These are phyloP conservation scores for Chascanopsetta lugubris DNA, from an alignment of 2,113 vertebrate species.

Conservation along the genomic window DNA sequence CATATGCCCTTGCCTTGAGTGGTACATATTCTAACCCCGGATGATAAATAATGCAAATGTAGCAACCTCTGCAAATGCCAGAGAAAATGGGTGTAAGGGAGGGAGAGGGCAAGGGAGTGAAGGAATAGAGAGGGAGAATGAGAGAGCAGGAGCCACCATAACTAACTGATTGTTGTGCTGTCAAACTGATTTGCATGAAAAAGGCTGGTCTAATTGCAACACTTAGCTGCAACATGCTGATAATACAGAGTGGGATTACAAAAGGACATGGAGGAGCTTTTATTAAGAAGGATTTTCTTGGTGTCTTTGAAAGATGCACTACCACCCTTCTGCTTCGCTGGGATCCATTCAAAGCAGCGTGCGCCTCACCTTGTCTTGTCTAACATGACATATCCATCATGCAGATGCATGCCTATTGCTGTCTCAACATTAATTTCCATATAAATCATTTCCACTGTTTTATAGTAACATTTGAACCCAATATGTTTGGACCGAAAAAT, in stretches of 20 bases:
- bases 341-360: slow-evolving; percentile 35
- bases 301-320: slow-evolving; percentile 60
- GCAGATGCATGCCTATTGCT: slow-evolving; percentile 24
- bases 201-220: slow-evolving; percentile 82
- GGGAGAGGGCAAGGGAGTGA: slow-evolving; percentile 57
- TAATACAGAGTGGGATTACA: slow-evolving; percentile 77
- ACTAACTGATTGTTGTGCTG: slow-evolving; percentile 83
- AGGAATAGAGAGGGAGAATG: slow-evolving; percentile 51
- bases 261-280: slow-evolving; percentile 70
- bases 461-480: slow-evolving; percentile 8
- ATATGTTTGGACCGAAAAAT: slow-evolving; percentile 16
- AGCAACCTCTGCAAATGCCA: slow-evolving; percentile 79
- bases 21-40: slow-evolving; percentile 72
- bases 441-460: slow-evolving; percentile 50
- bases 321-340: slow-evolving; percentile 53
- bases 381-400: slow-evolving; percentile 60
- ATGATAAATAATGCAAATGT: slow-evolving; percentile 84
- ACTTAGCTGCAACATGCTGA: slow-evolving; percentile 81
- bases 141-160: slow-evolving; percentile 72
- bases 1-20: slow-evolving; percentile 53
- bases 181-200: slow-evolving; percentile 85
- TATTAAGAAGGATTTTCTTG: slow-evolving; percentile 74
- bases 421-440: slow-evolving; percentile 40
- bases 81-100: slow-evolving; percentile 62
- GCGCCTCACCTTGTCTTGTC: slow-evolving; percentile 37